phyloP scores from a whole-genome alignment of 2,888 invertebrate genomes.

The Thumatha senex region DNA sequence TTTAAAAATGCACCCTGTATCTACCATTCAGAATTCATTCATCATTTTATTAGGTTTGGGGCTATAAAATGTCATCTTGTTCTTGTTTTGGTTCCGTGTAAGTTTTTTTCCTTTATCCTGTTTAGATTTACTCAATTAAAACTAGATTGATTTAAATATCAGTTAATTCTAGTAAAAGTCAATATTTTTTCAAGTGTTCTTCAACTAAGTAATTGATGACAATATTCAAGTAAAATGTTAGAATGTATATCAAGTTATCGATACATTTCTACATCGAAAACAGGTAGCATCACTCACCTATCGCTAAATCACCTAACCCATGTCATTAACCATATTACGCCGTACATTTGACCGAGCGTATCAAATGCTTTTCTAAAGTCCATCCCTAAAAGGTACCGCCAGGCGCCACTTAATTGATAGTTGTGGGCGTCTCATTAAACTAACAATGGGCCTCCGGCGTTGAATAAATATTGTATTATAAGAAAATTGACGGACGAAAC shows the following conservation, averaged over 20 bases:
- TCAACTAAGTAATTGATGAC: no score
- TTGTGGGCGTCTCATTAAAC: slow-evolving; percentile 66
- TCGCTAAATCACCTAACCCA: slow-evolving; percentile 23
- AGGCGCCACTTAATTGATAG: slow-evolving; percentile 80
- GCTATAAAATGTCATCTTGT: no score
- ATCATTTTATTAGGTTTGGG: no score
- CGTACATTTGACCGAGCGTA: slow-evolving; percentile 35
- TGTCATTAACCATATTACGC: slow-evolving; percentile 41
- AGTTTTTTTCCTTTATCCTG: no score
- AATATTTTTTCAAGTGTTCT: no score
- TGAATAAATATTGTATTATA: slow-evolving; percentile 76
- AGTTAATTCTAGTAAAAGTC: no score
- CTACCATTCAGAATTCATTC: no score
- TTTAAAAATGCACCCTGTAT: no score
- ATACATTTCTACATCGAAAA: neutral
- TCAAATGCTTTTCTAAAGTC: slow-evolving; percentile 51
- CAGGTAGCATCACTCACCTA: slow-evolving; percentile 4
- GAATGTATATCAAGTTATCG: neutral
- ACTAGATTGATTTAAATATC: no score
- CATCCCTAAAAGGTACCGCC: slow-evolving; percentile 45
- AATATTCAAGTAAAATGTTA: no score
- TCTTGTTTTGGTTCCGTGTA: no score
- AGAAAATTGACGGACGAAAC: slow-evolving; percentile 71
- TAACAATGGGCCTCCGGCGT: slow-evolving; percentile 60
- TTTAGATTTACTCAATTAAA: no score